Conservation (phyloP, 2,797 vertebrate genomes). For the Peromyscus eremicus region DNA sequence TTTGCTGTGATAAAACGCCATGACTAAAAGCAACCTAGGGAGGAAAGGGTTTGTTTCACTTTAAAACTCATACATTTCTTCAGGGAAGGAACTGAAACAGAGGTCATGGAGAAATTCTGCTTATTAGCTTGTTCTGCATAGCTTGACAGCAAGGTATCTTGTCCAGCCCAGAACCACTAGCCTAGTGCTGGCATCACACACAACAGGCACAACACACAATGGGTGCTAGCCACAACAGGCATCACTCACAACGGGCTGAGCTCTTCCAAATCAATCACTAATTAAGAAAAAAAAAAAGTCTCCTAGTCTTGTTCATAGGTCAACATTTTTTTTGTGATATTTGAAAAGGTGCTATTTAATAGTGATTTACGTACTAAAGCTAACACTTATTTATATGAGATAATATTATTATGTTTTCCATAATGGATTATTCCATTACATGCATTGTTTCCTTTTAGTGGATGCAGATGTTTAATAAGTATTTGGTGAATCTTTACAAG, state of each 20-base stretch:
- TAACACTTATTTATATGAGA: neutral
- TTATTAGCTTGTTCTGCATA: neutral
- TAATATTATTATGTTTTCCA: neutral
- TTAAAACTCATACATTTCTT: neutral
- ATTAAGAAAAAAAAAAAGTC: neutral
- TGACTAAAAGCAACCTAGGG: neutral
- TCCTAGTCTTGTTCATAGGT: neutral
- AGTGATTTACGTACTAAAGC: neutral
- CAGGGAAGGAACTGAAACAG: neutral
- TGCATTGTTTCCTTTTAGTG: neutral
- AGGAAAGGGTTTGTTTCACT: neutral
- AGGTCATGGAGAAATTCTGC: neutral
- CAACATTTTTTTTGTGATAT: neutral
- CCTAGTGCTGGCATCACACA: too few relatives aligned
- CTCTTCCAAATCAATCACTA: neutral
- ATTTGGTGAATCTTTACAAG: neutral
- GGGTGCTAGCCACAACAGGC: neutral
- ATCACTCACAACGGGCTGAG: neutral
- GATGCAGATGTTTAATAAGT: neutral
- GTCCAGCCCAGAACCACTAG: neutral
- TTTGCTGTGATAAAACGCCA: neutral
- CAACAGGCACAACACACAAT: neutral
- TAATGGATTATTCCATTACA: neutral
- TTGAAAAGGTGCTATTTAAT: neutral
- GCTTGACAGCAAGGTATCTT: neutral